Evolutionary conservation across 2,113 vertebrate genomes (phyloP).

Genomic region (Epinephelus lanceolatus): DNA sequence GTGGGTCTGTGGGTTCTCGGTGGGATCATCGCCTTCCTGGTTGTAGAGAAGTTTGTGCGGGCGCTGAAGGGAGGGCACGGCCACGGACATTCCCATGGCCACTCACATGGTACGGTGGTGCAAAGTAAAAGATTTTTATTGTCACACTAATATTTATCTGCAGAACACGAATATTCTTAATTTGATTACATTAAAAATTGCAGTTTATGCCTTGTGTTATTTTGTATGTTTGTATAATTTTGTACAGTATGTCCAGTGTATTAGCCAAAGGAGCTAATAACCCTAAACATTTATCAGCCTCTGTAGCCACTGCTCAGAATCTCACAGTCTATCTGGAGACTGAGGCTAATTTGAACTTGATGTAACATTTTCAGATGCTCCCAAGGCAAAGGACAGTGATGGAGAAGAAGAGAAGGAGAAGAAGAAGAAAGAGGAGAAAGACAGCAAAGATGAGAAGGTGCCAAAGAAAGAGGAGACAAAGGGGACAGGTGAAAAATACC

Average conservation of each 20-base stretch:
- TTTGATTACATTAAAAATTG: neutral
- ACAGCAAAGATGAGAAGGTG: constrained; percentile 57
- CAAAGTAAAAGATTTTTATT: neutral
- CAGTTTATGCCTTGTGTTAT: neutral
- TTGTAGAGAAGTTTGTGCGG: constrained; percentile 93
- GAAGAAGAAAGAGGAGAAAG: constrained; percentile 58
- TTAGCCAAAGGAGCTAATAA: too few relatives aligned
- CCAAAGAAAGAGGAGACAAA: constrained; percentile 64
- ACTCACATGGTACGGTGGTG: constrained; percentile 61
- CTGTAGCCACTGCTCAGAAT: neutral
- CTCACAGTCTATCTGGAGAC: neutral
- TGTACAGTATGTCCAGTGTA: neutral
- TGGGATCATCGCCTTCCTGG: constrained; percentile 92
- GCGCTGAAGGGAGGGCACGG: constrained; percentile 89
- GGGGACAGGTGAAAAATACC: constrained; percentile 56
- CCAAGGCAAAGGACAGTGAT: constrained; percentile 82
- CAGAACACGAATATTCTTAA: neutral
- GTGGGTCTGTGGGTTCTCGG: constrained; percentile 93
- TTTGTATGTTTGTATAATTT: neutral
- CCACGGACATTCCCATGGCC: constrained; percentile 79
- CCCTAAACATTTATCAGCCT: neutral
- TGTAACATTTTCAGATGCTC: constrained; percentile 52
- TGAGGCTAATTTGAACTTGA: neutral
- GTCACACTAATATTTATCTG: neutral
- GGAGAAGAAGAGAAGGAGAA: constrained; percentile 78